Conservation (phyloP, 2,113 vertebrate species). For the Lepisosteus oculatus region DNA sequence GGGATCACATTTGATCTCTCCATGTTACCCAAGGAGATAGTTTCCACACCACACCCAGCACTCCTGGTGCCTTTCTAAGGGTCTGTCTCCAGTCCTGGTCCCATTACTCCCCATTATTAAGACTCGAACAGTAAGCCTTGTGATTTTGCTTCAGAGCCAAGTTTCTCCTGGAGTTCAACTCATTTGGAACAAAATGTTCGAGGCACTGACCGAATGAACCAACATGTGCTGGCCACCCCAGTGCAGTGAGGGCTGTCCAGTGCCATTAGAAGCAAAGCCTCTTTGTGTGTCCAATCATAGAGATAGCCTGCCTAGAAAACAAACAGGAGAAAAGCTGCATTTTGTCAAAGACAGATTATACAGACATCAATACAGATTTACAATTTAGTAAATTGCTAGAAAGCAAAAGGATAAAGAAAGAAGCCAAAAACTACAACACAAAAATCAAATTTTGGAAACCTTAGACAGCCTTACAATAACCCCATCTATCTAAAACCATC, state of each 20-base stretch:
- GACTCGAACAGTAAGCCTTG: constrained; percentile 32
- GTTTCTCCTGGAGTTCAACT: constrained; percentile 59
- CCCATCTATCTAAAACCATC: not conserved
- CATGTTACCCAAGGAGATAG: not conserved
- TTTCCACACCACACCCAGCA: constrained; percentile 6
- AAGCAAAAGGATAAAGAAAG: not conserved
- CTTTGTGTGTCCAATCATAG: constrained; percentile 32
- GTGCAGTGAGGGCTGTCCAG: constrained; percentile 41
- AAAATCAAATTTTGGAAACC: not conserved
- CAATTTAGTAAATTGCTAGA: not conserved
- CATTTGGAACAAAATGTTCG: constrained; percentile 74
- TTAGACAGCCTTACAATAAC: not conserved
- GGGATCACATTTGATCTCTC: constrained; percentile 24
- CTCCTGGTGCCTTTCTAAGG: not conserved
- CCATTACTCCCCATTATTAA: constrained; percentile 15
- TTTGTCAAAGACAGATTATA: no score
- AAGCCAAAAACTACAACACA: not conserved
- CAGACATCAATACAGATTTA: not conserved
- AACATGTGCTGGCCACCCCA: constrained; percentile 45
- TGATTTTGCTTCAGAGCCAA: constrained; percentile 35
- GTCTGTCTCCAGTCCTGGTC: constrained; percentile 16
- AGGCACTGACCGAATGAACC: constrained; percentile 52
- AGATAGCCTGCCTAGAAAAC: constrained; percentile 31
- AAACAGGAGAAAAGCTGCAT: no score
- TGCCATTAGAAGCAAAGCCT: constrained; percentile 27